These are phyloP conservation scores for Vollenhovia emeryi DNA, from an alignment of 1,140 invertebrate species.

Conservation along the genomic window DNA sequence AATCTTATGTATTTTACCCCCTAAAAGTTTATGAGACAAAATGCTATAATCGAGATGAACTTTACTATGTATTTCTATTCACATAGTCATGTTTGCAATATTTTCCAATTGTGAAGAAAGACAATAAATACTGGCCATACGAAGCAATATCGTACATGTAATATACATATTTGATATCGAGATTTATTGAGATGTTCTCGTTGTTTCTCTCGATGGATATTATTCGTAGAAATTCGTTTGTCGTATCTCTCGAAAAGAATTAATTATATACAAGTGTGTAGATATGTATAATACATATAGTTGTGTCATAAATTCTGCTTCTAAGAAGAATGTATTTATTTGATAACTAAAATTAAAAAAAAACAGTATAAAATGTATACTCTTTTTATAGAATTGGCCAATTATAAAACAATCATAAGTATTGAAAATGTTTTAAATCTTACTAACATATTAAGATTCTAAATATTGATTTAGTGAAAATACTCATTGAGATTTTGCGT, in stretches of 20 bases:
- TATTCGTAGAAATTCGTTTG: neutral
- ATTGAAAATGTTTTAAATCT: too few species aligned
- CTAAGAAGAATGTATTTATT: too few species aligned
- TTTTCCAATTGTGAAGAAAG: neutral
- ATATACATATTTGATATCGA: neutral
- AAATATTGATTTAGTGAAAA: too few species aligned
- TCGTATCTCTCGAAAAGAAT: neutral
- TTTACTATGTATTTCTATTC: conserved; percentile 6
- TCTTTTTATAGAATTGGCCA: too few species aligned
- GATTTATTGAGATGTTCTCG: neutral
- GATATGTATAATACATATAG: neutral
- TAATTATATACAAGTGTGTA: neutral
- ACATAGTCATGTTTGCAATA: neutral
- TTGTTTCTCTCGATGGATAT: neutral
- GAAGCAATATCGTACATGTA: conserved; percentile 7
- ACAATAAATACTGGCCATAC: neutral
- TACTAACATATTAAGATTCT: too few species aligned
- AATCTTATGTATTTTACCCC: neutral
- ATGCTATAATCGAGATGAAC: neutral
- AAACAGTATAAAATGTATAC: too few species aligned
- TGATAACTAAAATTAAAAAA: too few species aligned
- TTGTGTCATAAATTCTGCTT: too few species aligned
- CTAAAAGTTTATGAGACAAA: neutral
- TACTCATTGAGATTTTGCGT: too few species aligned
- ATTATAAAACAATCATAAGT: too few species aligned